Evolutionary conservation across 2,797 vertebrate species (phyloP), one percentile per base, ranked within the genome.

Genomic region (Eulemur mongoz): DNA sequence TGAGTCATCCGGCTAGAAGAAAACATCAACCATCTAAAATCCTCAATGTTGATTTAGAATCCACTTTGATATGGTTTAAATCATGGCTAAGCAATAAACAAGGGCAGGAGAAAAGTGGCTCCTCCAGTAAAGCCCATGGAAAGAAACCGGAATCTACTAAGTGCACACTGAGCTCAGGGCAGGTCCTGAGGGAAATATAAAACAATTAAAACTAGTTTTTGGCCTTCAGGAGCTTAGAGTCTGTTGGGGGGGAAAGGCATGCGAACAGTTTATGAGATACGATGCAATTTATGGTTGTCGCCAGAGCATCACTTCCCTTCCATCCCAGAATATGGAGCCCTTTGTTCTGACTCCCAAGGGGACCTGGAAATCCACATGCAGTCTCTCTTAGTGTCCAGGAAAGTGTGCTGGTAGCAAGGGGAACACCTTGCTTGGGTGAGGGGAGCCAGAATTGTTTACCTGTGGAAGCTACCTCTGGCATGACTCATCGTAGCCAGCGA

Each of bases 1-100:
- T 30, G 25, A 89, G 27, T 94, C 75, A 87, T 80, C 84, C 48
- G 75, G 30, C 43, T 91, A 89, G 67, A 80, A 83, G 69, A 78
- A 72, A 88, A 59, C 18, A 80, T 54, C n/a, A 85, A 14, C 35
- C 57, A 45, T 67, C 25, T 73, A 67, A 27, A 84, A 70, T 82
- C 59, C 40, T 94, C 43, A 89, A 59, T 38, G 48, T 4, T 89
- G 69, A 81, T 57, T 88, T 96, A 81, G 78, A 96, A 80, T 59
- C n/a, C 27, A 79, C 54, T 86, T 95, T 61, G 40, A 73, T 89
- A 43, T 23, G 15, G 18, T 65, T 85, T 76, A 40, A 43, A 17
- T 57, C 35, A 45, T 57, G 76, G 15, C 22, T 87, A 40, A 67
- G 76, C 43, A 86, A 88, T 61, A 94, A 78, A 90, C 57, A 92